Evolutionary conservation across 2,113 vertebrate species (phyloP).

Genomic region (Cryptotis parvus): DNA sequence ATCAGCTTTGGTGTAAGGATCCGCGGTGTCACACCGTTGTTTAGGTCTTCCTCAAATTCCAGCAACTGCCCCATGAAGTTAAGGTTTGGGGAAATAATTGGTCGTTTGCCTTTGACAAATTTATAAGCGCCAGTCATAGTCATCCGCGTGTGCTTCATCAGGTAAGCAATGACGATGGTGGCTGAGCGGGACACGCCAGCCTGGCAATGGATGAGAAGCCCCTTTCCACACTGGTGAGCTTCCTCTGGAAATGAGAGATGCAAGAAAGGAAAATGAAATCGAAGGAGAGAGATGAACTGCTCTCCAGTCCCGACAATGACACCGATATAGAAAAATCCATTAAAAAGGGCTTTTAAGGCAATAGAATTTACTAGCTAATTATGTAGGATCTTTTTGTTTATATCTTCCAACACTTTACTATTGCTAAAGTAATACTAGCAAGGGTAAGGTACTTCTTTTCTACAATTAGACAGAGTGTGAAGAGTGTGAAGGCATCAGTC

Average conservation of each 20-base stretch:
- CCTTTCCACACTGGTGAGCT: conserved; percentile 96
- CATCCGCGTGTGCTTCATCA: conserved; percentile 99
- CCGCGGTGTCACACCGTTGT: conserved; percentile 96
- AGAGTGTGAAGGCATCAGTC: not conserved
- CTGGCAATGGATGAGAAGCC: conserved; percentile 98
- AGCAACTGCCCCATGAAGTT: conserved; percentile 99
- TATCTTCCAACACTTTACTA: not conserved
- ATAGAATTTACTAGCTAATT: not conserved
- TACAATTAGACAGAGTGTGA: not conserved
- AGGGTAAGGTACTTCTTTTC: not conserved
- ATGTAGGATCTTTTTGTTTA: not conserved
- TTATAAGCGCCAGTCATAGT: conserved; percentile 99
- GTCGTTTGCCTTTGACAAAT: conserved; percentile 98
- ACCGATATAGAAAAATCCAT: not conserved
- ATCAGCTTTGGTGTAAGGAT: conserved; percentile 97
- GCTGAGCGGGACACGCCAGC: conserved; percentile 98
- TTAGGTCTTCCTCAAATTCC: conserved; percentile 99
- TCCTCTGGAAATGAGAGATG: conserved; percentile 90
- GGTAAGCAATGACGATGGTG: conserved; percentile 98
- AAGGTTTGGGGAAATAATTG: conserved; percentile 99
- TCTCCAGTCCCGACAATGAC: too few relatives aligned
- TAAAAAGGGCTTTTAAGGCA: not conserved
- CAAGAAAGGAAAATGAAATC: not conserved
- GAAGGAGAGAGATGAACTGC: too few relatives aligned
- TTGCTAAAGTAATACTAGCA: not conserved